Conservation (phyloP, 2,113 vertebrate genomes). For the Polypterus bichir region DNA sequence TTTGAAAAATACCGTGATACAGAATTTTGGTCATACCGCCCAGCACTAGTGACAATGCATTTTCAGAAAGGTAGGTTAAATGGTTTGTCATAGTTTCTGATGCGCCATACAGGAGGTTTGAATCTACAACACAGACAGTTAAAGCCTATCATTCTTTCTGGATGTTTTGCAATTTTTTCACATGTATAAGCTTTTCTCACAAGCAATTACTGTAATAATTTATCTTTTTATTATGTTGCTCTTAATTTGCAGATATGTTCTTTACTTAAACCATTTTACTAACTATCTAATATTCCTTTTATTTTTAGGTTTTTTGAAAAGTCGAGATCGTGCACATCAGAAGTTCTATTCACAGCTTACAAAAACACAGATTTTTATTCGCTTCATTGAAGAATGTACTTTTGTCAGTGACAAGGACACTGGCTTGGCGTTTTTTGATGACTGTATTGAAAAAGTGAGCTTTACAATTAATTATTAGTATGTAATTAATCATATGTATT, state of each 20-base stretch:
- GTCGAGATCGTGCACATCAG: conserved; percentile 82
- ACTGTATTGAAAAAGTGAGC: conserved; percentile 93
- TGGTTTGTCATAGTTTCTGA: too few species aligned
- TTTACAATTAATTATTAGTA: not conserved
- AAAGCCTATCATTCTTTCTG: too few species aligned
- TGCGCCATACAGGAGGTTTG: too few species aligned
- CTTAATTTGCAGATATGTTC: not conserved
- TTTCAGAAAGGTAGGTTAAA: too few species aligned
- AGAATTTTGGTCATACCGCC: too few species aligned
- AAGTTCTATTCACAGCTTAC: conserved; percentile 90
- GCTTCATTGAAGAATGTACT: conserved; percentile 95
- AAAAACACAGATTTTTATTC: conserved; percentile 95
- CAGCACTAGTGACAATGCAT: too few species aligned
- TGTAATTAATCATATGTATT: not conserved
- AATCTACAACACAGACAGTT: too few species aligned
- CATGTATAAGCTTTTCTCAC: too few species aligned
- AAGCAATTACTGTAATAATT: not conserved
- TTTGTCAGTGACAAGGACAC: conserved; percentile 98
- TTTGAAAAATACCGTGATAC: too few species aligned
- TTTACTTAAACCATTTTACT: conserved; percentile 2
- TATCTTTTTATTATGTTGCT: not conserved
- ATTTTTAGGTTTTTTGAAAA: conserved; percentile 81
- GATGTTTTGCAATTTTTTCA: too few species aligned
- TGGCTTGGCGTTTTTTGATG: conserved; percentile 92
- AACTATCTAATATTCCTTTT: conserved; percentile 25